Conservation (phyloP, 2,797 vertebrate species). For the Oryzias sinensis region DNA sequence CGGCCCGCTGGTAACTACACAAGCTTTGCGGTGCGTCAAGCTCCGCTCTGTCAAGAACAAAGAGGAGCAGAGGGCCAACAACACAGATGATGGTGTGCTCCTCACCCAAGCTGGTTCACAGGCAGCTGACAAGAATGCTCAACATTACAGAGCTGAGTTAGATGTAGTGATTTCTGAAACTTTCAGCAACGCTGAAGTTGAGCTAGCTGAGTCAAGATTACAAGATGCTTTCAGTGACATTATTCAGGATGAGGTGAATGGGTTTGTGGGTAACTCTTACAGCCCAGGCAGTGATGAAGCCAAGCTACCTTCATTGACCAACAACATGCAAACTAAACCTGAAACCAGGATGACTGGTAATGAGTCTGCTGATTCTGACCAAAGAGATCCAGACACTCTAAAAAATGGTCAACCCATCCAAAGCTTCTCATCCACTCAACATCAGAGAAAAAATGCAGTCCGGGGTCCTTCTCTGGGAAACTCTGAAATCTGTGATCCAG, state of each 20-base stretch:
- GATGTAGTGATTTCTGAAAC: background rate
- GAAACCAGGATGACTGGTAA: background rate
- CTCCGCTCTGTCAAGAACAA: slow-evolving; percentile 81
- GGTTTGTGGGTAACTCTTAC: background rate
- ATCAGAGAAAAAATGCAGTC: background rate
- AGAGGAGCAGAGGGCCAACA: slow-evolving; percentile 8
- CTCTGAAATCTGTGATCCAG: background rate
- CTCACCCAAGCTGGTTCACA: background rate
- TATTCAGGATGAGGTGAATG: background rate
- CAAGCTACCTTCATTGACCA: background rate
- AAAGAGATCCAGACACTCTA: background rate
- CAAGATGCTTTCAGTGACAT: background rate
- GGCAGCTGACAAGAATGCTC: background rate
- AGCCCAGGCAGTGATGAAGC: background rate
- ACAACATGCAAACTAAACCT: background rate
- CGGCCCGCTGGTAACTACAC: slow-evolving; percentile 83
- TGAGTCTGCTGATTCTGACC: background rate
- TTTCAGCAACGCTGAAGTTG: background rate
- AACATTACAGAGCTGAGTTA: background rate
- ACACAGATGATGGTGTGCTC: background rate
- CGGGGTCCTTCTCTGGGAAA: background rate
- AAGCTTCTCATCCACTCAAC: background rate
- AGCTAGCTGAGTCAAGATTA: background rate
- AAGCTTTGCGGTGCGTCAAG: slow-evolving; percentile 83
- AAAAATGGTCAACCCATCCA: background rate